These are phyloP conservation scores for Globia sparganii DNA, from an alignment of 2,888 invertebrate genomes.

Conservation along the genomic window DNA sequence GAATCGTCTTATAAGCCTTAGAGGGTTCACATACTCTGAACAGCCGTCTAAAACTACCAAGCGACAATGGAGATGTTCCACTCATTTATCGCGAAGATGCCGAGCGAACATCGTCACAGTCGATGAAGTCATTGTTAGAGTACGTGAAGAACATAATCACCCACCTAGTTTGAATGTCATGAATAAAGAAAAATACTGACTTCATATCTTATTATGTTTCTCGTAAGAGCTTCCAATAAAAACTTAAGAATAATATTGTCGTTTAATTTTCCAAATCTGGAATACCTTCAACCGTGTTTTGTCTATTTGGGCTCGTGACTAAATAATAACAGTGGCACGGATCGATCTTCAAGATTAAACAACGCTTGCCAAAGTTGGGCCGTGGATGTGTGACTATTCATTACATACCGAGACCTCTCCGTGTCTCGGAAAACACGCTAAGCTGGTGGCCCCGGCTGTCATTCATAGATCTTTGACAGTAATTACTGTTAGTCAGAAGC, in stretches of 20 bases:
- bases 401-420: too few relatives aligned
- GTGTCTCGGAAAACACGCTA: too few relatives aligned
- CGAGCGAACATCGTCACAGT: constrained; percentile 69
- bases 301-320: not conserved
- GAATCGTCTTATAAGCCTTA: constrained; percentile 67
- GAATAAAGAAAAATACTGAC: not conserved
- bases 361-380: too few relatives aligned
- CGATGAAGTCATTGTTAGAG: constrained; percentile 60
- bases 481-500: too few relatives aligned
- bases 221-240: not conserved
- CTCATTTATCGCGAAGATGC: constrained; percentile 72
- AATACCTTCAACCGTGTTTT: not conserved
- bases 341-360: too few relatives aligned
- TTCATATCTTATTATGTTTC: not conserved
- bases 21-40: constrained; percentile 71
- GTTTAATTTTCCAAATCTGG: not conserved
- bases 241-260: not conserved
- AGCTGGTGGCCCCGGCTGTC: too few relatives aligned
- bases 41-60: constrained; percentile 55
- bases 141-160: constrained; percentile 45
- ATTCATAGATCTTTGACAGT: too few relatives aligned
- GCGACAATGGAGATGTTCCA: constrained; percentile 78
- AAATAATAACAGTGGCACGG: not conserved
- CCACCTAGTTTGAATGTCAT: not conserved
- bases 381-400: too few relatives aligned